Conservation (phyloP, 2,888 invertebrate genomes). For the Macaria liturata region DNA sequence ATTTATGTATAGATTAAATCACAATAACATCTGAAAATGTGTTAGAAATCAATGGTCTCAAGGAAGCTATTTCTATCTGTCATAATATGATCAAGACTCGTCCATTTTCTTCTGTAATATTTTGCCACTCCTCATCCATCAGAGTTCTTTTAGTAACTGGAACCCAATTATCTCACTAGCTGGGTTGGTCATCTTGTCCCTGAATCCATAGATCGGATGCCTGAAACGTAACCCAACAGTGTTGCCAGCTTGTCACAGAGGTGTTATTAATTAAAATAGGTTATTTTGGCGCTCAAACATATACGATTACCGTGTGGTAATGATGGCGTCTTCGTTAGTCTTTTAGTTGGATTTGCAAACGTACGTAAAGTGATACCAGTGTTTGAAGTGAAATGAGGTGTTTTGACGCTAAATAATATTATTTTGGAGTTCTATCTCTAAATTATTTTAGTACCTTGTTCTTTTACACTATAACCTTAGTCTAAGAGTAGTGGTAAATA, state of each 20-base stretch:
- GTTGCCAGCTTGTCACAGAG: constrained; percentile 45
- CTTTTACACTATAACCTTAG: too few relatives aligned
- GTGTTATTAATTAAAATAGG: constrained; percentile 64
- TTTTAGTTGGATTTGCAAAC: constrained; percentile 24
- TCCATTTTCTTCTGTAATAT: constrained; percentile 5
- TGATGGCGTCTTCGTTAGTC: constrained; percentile 61
- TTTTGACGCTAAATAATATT: not conserved
- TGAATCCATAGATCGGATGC: constrained; percentile 35
- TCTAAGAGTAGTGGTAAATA: too few relatives aligned
- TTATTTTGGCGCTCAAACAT: constrained; percentile 67
- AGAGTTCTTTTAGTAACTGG: constrained; percentile 57
- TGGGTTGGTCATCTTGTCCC: constrained; percentile 61
- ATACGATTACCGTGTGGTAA: constrained; percentile 58
- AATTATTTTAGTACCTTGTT: too few relatives aligned
- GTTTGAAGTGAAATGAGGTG: constrained; percentile 19
- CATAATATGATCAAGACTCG: too few relatives aligned
- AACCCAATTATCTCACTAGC: constrained; percentile 61
- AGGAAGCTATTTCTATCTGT: too few relatives aligned
- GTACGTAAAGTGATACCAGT: constrained; percentile 18
- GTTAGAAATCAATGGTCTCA: too few relatives aligned
- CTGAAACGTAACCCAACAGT: constrained; percentile 60
- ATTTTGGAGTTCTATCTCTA: too few relatives aligned
- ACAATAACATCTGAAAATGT: too few relatives aligned
- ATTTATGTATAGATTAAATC: too few relatives aligned
- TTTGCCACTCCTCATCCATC: constrained; percentile 38